A percentile compares a stretch with the other conserved stretches of the same genome.
phyloP scores from a whole-genome alignment of 1,140 invertebrate genomes.

The Reticulitermes speratus region DNA sequence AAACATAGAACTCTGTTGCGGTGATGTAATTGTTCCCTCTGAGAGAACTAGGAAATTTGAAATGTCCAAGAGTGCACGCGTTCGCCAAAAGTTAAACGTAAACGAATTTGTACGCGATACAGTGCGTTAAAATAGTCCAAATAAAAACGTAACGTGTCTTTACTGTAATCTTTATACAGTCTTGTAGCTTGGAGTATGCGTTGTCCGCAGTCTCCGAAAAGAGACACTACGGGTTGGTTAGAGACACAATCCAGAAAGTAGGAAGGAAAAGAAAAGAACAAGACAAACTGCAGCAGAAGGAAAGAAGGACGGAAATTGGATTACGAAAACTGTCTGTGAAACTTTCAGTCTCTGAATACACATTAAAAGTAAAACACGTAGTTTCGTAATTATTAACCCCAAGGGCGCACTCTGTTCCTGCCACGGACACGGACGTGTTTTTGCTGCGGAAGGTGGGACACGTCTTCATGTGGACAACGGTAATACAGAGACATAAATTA shows the following conservation, averaged over 20 bases:
- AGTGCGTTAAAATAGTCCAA: background rate
- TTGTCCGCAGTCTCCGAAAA: background rate
- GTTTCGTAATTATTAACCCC: constrained; percentile 2
- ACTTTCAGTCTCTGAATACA: background rate
- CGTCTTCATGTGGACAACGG: background rate
- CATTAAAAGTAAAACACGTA: constrained; percentile 1
- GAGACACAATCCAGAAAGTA: background rate
- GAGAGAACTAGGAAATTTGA: too few species aligned
- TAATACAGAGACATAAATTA: background rate
- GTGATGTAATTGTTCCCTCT: too few species aligned
- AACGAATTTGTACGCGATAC: too few species aligned
- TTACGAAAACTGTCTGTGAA: background rate
- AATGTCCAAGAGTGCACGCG: too few species aligned
- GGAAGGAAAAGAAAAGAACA: background rate
- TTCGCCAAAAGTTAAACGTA: too few species aligned
- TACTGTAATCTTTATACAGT: background rate
- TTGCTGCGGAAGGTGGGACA: background rate
- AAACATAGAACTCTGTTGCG: too few species aligned
- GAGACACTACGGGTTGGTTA: background rate
- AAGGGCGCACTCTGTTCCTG: background rate
- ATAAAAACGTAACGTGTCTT: background rate
- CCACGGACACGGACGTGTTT: background rate
- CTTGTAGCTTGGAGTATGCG: background rate
- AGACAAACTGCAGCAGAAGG: background rate
- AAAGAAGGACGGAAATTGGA: constrained; percentile 12